Percentiles rank a stretch among this genome's conserved stretches.
Evolutionary conservation across 2,113 vertebrate genomes (phyloP).

Genomic region (Mirounga angustirostris): DNA sequence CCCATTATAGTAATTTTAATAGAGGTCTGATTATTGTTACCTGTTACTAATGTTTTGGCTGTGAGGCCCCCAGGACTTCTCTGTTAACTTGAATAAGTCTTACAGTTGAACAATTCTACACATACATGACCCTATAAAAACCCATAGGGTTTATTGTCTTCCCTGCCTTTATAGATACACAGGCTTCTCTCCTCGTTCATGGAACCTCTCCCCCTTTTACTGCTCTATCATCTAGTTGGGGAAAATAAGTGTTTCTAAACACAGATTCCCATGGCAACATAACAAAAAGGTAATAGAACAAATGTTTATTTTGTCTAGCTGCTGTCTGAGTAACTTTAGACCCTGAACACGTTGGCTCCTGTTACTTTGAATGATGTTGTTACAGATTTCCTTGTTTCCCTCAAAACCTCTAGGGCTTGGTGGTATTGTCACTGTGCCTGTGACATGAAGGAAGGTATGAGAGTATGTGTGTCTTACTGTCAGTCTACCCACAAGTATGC

Average conservation of each 20-base stretch:
- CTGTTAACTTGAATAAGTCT: constrained; percentile 38
- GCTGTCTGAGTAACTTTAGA: constrained; percentile 68
- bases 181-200: background rate
- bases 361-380: constrained; percentile 49
- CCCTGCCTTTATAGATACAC: background rate
- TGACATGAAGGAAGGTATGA: background rate
- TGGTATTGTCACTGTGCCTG: background rate
- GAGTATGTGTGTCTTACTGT: background rate
- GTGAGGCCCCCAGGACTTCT: background rate
- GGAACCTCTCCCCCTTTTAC: background rate
- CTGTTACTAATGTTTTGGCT: background rate
- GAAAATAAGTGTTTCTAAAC: constrained; percentile 74
- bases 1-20: constrained; percentile 26
- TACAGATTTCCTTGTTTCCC: constrained; percentile 58
- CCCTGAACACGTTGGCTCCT: constrained; percentile 69
- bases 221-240: constrained; percentile 61
- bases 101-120: background rate
- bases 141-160: background rate
- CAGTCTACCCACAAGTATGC: background rate
- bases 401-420: constrained; percentile 16
- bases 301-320: constrained; percentile 82
- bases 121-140: background rate
- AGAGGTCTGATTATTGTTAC: background rate
- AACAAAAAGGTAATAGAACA: constrained; percentile 80
- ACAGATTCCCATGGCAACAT: constrained; percentile 81